A percentile compares a stretch with the other conserved stretches of the same genome.
phyloP scores from a whole-genome alignment of 2,888 invertebrate genomes.

The Dusona sp. region DNA sequence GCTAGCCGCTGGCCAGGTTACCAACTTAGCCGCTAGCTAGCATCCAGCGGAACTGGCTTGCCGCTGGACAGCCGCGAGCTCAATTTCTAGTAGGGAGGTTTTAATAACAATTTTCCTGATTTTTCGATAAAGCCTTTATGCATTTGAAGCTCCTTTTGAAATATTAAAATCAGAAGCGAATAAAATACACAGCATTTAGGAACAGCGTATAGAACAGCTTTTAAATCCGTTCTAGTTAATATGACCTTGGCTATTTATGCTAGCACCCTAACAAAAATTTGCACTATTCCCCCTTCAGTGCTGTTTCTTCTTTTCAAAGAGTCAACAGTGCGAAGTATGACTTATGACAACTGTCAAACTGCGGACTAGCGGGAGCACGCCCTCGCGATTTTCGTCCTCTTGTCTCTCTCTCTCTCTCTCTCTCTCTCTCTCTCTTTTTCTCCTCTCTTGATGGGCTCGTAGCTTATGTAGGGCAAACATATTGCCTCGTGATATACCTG shows the following conservation, averaged over 20 bases:
- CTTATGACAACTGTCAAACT: slow-evolving; percentile 71
- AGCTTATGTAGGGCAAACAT: slow-evolving; percentile 65
- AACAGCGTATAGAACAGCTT: background rate
- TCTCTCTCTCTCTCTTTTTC: slow-evolving; percentile 15
- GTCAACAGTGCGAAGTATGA: slow-evolving; percentile 63
- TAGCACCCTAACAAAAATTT: slow-evolving; percentile 14
- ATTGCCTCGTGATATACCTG: slow-evolving; percentile 69
- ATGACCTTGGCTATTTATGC: slow-evolving; percentile 27
- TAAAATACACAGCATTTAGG: background rate
- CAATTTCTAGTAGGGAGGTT: too few species aligned
- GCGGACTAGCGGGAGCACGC: slow-evolving; percentile 45
- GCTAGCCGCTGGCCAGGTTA: too few species aligned
- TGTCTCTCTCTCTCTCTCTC: slow-evolving; percentile 23
- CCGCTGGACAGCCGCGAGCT: too few species aligned
- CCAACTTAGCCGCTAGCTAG: too few species aligned
- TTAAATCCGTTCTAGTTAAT: slow-evolving; percentile 2
- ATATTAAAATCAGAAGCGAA: background rate
- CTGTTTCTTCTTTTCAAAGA: slow-evolving; percentile 32
- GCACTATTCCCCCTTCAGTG: slow-evolving; percentile 1
- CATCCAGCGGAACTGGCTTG: too few species aligned
- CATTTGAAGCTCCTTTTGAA: background rate
- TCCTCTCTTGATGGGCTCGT: slow-evolving; percentile 18
- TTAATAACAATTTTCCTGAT: too few species aligned
- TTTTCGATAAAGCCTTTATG: too few species aligned
- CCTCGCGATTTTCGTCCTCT: slow-evolving; percentile 46